These are phyloP conservation scores for Tragelaphus imberbis DNA, from an alignment of 2,113 vertebrate species.

Conservation along the genomic window DNA sequence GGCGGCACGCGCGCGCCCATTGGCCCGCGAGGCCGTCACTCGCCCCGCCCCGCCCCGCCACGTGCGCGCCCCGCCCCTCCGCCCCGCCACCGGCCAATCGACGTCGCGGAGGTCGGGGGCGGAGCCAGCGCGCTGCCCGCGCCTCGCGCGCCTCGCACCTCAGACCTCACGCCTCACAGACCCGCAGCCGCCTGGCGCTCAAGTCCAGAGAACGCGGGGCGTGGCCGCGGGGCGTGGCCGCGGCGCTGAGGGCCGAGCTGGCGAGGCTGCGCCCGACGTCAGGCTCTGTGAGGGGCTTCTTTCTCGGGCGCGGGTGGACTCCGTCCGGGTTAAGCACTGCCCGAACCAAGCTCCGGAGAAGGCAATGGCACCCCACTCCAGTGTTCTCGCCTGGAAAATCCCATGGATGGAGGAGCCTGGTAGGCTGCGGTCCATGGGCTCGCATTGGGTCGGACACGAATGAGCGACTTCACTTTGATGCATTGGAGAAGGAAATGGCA, in stretches of 20 bases:
- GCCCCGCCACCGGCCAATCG: background rate
- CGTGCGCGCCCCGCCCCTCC: slow-evolving; percentile 33
- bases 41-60: background rate
- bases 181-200: background rate
- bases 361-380: fast-evolving
- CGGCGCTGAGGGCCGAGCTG: background rate
- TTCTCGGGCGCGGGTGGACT: background rate
- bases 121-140: background rate
- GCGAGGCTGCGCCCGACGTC: background rate
- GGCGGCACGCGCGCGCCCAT: background rate
- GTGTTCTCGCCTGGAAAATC: fast-evolving
- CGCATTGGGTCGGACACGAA: no score
- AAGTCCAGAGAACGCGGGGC: fast-evolving
- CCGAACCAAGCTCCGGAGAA: background rate
- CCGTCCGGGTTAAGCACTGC: background rate
- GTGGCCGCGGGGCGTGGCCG: background rate
- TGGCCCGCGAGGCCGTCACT: slow-evolving; percentile 40
- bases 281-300: background rate
- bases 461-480: no score
- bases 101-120: background rate
- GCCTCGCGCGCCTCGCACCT: background rate
- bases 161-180: background rate
- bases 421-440: fast-evolving
- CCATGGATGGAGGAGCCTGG: no score
- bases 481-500: no score